Evolutionary conservation across 2,888 invertebrate genomes (phyloP), one percentile per base, ranked within the genome.

Genomic region (Ethmia dodecea): DNA sequence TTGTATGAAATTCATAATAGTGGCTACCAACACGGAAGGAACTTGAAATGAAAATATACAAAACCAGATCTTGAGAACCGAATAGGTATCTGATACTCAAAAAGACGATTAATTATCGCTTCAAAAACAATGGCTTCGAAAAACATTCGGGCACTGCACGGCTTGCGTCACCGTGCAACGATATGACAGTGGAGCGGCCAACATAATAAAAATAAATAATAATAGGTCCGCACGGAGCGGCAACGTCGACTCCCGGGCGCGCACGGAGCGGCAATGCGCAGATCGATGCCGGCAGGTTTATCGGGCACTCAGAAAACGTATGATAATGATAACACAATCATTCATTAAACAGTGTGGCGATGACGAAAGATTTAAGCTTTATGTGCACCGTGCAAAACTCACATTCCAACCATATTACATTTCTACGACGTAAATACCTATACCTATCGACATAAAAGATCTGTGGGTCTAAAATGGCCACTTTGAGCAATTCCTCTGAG

Each of bases 131-230:
- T n/a, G n/a, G n/a, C n/a, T n/a, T n/a, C n/a, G n/a, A n/a, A n/a
- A n/a, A 8, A 15, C 27, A 33, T 34, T 38, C 38, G 34, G 38
- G 28, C 38, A 34, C 16, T 38, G 34, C 34, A 34, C 38, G 34
- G n/a, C n/a, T n/a, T n/a, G n/a, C n/a, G 28, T 38, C 34, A 34
- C 38, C 34, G n/a, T n/a, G n/a, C 38, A 38, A 34, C 25, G 16
- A 38, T 13, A 24, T 6, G 18, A 35, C 27, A n/a, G 33, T 9
- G 12, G 13, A 11, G 27, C 25, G 20, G 28, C 20, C 26, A 31
- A 30, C 37, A 37, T 40, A 40, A 40, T 36, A 40, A 40, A 40
- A 40, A 40, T 35, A 40, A 40, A 35, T 40, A 40, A 40, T 40
- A 40, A 36, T 40, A 36, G 36, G 28, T 25, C 12, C n/a, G 33